Evolutionary conservation across 2,888 invertebrate species (phyloP), one percentile per base, ranked within the genome.

Genomic region (Troides helena): DNA sequence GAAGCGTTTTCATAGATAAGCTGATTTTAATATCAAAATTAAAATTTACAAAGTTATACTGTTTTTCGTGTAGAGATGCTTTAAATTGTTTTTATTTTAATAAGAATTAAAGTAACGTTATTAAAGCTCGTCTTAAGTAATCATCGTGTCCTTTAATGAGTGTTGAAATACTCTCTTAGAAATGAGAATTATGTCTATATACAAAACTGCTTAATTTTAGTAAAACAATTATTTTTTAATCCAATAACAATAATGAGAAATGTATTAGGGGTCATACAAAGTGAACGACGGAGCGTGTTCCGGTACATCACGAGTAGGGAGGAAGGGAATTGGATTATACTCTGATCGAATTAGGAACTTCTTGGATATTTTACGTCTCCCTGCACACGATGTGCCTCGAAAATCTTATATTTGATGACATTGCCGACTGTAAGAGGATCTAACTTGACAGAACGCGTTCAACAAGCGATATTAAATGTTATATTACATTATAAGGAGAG

Each of bases 341-440:
- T 77, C 79, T 86, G 86, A 89, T 89, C 87, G 83, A 88, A 90
- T 90, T 88, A 89, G 82, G 82, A 82, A 86, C 81, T 84, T 83
- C 82, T 82, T 80, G 78, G 82, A 83, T 85, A 85, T 87, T 86
- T 86, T 85, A 84, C 84, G 81, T 79, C 76, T 78, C 80, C 79
- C 74, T 77, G 81, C 81, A 75, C 80, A 79, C 76, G 77, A 77
- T 77, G 78, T 74, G 77, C 75, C 79, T 80, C 81, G 80, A 64
- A 60, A 69, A 65, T 65, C 80, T 78, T 79, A 84, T 85, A 79
- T 79, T 72, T 75, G 75, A 72, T 76, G 78, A 78, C 77, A 73
- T 73, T 72, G 60, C 73, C 69, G 72, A 73, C 68, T 75, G 65
- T 76, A 76, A 78, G 74, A 72, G 68, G 74, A 75, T 74, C 67